Percentiles rank a stretch among this genome's conserved stretches.
Conservation (phyloP, 2,888 invertebrate genomes). For the Archips crataeganus region DNA sequence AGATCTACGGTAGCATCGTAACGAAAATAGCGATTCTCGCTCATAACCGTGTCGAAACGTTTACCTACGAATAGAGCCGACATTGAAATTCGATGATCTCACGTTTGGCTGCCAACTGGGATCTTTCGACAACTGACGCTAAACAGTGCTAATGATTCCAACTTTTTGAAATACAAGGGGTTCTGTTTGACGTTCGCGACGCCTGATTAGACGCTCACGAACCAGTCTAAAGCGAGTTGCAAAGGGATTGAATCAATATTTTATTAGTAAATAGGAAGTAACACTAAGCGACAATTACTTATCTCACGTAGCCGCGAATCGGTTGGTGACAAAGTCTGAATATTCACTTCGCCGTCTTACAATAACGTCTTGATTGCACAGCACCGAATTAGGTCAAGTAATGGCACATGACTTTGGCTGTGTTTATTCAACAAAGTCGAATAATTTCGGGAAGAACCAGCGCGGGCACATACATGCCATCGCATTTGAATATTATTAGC, state of each 20-base stretch:
- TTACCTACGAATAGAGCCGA: conserved; percentile 52
- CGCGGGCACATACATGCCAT: background rate
- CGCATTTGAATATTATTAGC: conserved; percentile 5
- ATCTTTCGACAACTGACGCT: conserved; percentile 60
- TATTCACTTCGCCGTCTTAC: conserved; percentile 22
- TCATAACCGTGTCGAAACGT: conserved; percentile 45
- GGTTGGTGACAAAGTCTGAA: conserved; percentile 9
- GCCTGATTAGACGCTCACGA: conserved; percentile 32
- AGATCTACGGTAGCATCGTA: conserved; percentile 27
- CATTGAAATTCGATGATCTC: conserved; percentile 63
- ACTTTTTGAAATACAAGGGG: conserved; percentile 42
- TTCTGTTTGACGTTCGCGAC: conserved; percentile 31
- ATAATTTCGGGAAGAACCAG: background rate
- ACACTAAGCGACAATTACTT: background rate
- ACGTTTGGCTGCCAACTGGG: conserved; percentile 53
- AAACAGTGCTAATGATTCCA: conserved; percentile 57
- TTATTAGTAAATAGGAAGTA: conserved; percentile 18
- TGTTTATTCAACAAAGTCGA: conserved; percentile 8
- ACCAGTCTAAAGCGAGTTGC: conserved; percentile 9
- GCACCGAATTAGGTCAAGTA: conserved; percentile 44
- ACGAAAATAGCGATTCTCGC: conserved; percentile 40
- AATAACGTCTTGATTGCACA: conserved; percentile 40
- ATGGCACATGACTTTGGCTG: conserved; percentile 14
- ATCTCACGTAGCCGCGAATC: conserved; percentile 10
- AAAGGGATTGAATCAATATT: conserved; percentile 35